A percentile compares a stretch with the other conserved stretches of the same genome.
These are phyloP conservation scores for Desoria tigrina DNA, from an alignment of 2,888 invertebrate species.

Conservation along the genomic window DNA sequence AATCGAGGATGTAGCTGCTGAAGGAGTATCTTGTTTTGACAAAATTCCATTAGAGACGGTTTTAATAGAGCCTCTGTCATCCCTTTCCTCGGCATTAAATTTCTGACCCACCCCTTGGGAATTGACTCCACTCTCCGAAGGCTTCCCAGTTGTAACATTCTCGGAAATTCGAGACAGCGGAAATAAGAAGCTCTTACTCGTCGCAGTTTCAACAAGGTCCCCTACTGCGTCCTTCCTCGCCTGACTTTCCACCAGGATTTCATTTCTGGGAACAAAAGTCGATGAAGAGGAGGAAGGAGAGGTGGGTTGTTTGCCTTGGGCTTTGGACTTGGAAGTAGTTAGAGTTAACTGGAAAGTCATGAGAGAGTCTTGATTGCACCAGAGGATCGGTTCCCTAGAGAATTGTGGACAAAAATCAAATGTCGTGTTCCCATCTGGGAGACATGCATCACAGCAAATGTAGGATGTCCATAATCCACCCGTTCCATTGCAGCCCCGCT, in stretches of 20 bases:
- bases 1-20: no score
- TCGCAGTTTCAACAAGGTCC: neutral
- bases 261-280: constrained; percentile 21
- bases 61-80: neutral
- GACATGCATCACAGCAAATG: constrained; percentile 54
- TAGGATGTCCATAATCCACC: constrained; percentile 54
- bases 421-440: constrained; percentile 49
- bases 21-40: neutral
- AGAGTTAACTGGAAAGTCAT: constrained; percentile 50
- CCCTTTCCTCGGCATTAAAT: neutral
- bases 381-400: constrained; percentile 50
- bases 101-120: constrained; percentile 19
- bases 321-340: neutral
- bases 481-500: constrained; percentile 25
- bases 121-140: constrained; percentile 11
- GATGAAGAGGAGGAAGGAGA: constrained; percentile 15
- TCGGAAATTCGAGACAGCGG: constrained; percentile 10
- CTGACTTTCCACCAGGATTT: constrained; percentile 15
- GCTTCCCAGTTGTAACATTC: neutral
- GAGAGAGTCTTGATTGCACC: constrained; percentile 52
- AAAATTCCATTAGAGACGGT: neutral
- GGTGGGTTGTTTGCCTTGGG: constrained; percentile 7
- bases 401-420: constrained; percentile 54
- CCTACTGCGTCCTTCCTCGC: neutral
- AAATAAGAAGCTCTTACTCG: neutral